phyloP scores from a whole-genome alignment of 2,797 vertebrate species.

The Fistularia commersonii region DNA sequence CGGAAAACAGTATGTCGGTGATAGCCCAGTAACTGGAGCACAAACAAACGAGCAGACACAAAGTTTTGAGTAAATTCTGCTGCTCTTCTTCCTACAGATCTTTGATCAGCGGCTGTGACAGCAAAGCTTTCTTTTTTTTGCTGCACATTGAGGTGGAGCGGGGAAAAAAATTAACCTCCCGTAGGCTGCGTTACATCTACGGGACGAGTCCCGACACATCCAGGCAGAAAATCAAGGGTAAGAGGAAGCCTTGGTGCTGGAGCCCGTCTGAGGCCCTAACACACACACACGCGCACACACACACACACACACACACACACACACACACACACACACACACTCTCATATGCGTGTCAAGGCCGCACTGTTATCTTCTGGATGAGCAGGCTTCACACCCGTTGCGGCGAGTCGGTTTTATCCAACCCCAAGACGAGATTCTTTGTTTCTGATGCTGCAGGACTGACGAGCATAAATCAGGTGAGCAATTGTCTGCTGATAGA shows the following conservation, averaged over 20 bases:
- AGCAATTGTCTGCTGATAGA: too few relatives aligned
- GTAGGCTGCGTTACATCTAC: constrained; percentile 19
- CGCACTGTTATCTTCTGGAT: too few relatives aligned
- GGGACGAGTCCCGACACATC: constrained; percentile 61
- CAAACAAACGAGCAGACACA: too few relatives aligned
- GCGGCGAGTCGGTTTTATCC: too few relatives aligned
- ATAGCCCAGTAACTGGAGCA: too few relatives aligned
- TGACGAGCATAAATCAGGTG: constrained; percentile 9
- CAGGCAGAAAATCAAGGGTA: constrained; percentile 48
- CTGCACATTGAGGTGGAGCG: constrained; percentile 15
- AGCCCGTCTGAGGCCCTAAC: constrained; percentile 51
- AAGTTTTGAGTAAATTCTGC: neutral
- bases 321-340: too few relatives aligned
- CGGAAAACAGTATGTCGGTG: too few relatives aligned
- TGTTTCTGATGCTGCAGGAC: neutral
- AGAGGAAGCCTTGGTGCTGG: constrained; percentile 46
- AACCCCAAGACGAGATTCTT: constrained; percentile 6
- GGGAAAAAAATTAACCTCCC: constrained; percentile 35
- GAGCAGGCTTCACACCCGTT: constrained; percentile 32
- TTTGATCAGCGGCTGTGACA: constrained; percentile 1
- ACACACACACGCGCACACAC: too few relatives aligned
- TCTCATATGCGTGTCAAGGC: too few relatives aligned
- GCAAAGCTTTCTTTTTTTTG: constrained; percentile 2
- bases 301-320: too few relatives aligned
- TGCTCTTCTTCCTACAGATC: constrained; percentile 6